Conservation (phyloP, 2,888 invertebrate genomes). For the Trichopoda pennipes region DNA sequence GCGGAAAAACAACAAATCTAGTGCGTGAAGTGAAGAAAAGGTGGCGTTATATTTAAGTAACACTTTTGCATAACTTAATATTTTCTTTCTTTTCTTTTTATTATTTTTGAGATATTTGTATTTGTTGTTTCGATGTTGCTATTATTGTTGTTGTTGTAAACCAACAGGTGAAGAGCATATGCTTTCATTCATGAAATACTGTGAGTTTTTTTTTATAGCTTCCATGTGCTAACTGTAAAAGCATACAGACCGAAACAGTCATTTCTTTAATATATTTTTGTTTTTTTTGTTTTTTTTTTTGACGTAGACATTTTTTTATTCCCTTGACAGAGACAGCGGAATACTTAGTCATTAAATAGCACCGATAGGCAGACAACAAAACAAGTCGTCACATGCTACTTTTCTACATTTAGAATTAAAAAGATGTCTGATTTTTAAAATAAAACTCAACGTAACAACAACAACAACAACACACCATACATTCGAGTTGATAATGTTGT, state of each 20-base stretch:
- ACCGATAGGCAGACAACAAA: conserved; percentile 12
- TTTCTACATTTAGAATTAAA: conserved; percentile 36
- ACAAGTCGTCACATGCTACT: conserved; percentile 33
- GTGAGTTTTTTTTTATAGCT: not conserved
- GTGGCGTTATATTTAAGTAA: too few relatives aligned
- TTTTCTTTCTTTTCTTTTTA: too few relatives aligned
- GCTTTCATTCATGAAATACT: conserved; percentile 62
- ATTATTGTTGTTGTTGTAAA: not conserved
- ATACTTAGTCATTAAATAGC: conserved; percentile 35
- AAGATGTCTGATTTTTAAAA: conserved; percentile 38
- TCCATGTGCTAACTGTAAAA: not conserved
- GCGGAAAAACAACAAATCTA: too few relatives aligned
- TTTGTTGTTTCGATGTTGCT: too few relatives aligned
- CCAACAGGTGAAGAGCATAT: conserved; percentile 22
- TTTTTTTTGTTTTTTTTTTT: conserved; percentile 1
- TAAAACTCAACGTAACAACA: conserved; percentile 16
- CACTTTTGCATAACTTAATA: too few relatives aligned
- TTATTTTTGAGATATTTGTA: too few relatives aligned
- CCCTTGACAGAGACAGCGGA: conserved; percentile 56
- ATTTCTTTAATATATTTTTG: not conserved
- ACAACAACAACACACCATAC: not conserved
- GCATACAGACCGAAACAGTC: not conserved
- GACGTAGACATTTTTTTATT: conserved; percentile 32
- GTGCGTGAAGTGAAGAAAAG: too few relatives aligned
- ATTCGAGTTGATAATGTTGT: not conserved